phyloP scores from a whole-genome alignment of 1,140 invertebrate genomes.

The Magallana angulata region DNA sequence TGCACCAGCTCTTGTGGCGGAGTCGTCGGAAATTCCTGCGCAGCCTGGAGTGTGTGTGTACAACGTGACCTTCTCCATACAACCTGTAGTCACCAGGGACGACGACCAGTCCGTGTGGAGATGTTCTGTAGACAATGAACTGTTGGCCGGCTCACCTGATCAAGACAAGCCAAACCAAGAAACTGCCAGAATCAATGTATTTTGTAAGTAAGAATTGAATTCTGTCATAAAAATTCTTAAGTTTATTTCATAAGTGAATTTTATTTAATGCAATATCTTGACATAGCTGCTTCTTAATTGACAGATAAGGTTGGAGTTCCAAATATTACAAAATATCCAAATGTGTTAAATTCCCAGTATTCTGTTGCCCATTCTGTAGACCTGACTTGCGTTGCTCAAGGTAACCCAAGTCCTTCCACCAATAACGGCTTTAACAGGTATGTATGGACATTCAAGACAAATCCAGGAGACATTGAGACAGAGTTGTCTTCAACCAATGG shows the following conservation, averaged over 20 bases:
- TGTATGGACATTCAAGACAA: neutral
- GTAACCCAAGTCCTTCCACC: neutral
- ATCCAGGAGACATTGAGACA: too few species aligned
- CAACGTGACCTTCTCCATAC: conserved; percentile 4
- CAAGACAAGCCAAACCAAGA: conserved; percentile 5
- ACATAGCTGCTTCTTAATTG: neutral
- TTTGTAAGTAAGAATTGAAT: conserved; percentile 1
- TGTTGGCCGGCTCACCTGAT: neutral
- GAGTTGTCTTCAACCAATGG: conserved; percentile 1
- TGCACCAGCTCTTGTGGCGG: neutral
- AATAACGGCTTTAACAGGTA: neutral
- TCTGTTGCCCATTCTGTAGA: neutral
- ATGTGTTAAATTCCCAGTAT: neutral
- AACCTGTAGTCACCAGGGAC: neutral
- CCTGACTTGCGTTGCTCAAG: neutral
- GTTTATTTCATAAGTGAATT: neutral
- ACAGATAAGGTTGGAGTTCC: conserved; percentile 25
- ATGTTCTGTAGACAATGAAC: conserved; percentile 30
- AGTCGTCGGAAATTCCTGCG: neutral
- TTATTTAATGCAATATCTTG: neutral
- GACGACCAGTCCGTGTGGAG: conserved; percentile 6
- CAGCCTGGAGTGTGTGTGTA: neutral
- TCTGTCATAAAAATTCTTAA: neutral
- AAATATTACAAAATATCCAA: neutral
- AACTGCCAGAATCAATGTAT: conserved; percentile 8